Evolutionary conservation across 2,113 vertebrate genomes (phyloP), one percentile per base, ranked within the genome.

Genomic region (Daphoenositta chrysoptera): DNA sequence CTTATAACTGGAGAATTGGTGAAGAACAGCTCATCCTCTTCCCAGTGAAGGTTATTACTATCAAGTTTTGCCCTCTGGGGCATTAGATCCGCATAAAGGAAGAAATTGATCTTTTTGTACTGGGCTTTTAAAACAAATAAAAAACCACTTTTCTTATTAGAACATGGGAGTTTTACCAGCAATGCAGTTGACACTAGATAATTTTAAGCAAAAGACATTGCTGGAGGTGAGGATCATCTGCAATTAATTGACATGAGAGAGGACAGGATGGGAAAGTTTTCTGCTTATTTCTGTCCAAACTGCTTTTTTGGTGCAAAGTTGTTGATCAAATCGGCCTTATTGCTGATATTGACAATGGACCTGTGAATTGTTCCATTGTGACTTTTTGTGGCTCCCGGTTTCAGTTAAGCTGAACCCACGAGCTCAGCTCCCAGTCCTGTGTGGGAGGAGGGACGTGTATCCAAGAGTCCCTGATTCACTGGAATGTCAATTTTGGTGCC

Each of bases 1-100:
- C 37, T 70, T 77, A 22, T 31, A 72, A 88, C 63, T 94, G 83
- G 90, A 77, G 87, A 92, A 40, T 8, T 47, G 64, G 40, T 91
- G 77, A 86, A 64, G 86, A 58, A 20, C 40, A 58, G 2, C 47
- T 77, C 12, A 1, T n/a, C 53, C 40, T 48, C 61, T 73, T 54
- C 69, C 21, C 44, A 16, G 57, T 9, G 6, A 27, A 53, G 45
- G 24, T 83, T 44, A 4, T 54, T 60, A 5, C 44, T 35, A 0
- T 78, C 14, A 72, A 69, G 48, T 61, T 66, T 39, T 88, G 85
- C 66, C 79, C 44, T 2, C 7, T 61, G 58, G 63, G 79, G 51
- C 51, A n/a, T 63, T 72, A 44, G 91, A 48, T 57, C 80, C 80
- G 71, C 7, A 2, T 11, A 16, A 57, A 58, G 56, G 80, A 83